Percentiles rank a stretch among this genome's conserved stretches.
These are phyloP conservation scores for Drosophila neocordata DNA, from an alignment of 1,140 invertebrate species.

Conservation along the genomic window DNA sequence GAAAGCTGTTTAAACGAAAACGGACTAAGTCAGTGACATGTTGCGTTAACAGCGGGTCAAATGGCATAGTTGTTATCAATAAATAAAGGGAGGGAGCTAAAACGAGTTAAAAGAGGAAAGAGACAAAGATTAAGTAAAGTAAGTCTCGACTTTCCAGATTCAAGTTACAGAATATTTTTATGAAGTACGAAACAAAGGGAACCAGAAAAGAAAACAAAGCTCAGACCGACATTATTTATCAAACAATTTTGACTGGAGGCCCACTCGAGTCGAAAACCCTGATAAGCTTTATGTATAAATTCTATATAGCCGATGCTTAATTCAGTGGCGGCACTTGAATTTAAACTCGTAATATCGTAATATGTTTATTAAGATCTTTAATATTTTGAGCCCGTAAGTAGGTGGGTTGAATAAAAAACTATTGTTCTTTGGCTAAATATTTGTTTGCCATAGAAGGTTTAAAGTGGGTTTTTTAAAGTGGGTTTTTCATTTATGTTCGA, in stretches of 20 bases:
- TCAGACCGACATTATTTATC: slow-evolving; percentile 67
- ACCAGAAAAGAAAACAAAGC: slow-evolving; percentile 36
- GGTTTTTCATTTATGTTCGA: not conserved
- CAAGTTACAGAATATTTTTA: not conserved
- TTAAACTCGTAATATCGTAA: not conserved
- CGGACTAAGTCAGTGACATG: not conserved
- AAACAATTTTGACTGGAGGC: slow-evolving; percentile 1
- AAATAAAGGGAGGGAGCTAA: not conserved
- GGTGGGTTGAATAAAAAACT: no score
- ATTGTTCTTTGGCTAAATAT: no score
- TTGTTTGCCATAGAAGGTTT: no score
- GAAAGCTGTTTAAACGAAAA: not conserved
- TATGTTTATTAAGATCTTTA: no score
- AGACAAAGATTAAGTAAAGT: slow-evolving; percentile 1
- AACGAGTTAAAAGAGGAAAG: not conserved
- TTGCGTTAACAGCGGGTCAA: not conserved
- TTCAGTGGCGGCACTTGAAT: not conserved
- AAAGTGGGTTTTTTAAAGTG: no score
- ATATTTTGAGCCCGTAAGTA: no score
- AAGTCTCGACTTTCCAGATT: slow-evolving; percentile 5
- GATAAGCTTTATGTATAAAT: slow-evolving; percentile 14
- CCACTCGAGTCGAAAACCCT: slow-evolving; percentile 20
- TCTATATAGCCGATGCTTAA: not conserved
- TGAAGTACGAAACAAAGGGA: not conserved
- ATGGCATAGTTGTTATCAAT: not conserved